A percentile compares a stretch with the other conserved stretches of the same genome.
Evolutionary conservation across 2,888 invertebrate genomes (phyloP).

Genomic region (Gastrophysa polygoni): DNA sequence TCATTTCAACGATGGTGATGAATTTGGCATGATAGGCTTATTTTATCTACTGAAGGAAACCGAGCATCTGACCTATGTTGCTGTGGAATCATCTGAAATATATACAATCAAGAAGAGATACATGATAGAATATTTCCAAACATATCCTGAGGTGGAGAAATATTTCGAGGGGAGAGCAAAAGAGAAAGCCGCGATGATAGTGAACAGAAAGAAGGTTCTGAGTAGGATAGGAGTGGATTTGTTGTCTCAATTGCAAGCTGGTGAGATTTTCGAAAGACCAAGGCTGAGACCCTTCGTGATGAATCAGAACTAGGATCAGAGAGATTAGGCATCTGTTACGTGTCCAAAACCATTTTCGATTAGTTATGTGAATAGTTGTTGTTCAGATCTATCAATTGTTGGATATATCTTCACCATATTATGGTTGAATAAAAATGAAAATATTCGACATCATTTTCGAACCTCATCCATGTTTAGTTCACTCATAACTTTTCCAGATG

Average conservation of each 20-base stretch:
- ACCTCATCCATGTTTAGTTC: too few species aligned
- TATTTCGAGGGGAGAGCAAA: not conserved
- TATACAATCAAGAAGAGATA: not conserved
- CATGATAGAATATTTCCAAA: not conserved
- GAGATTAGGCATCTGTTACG: too few species aligned
- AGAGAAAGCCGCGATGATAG: not conserved
- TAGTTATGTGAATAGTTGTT: too few species aligned
- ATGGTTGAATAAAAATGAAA: too few species aligned
- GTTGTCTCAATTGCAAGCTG: not conserved
- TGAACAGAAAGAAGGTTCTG: not conserved
- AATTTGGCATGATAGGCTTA: slow-evolving; percentile 4
- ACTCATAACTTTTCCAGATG: too few species aligned
- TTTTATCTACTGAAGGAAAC: not conserved
- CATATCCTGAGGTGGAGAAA: not conserved
- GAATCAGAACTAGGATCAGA: not conserved
- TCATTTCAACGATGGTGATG: slow-evolving; percentile 24
- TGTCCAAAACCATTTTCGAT: too few species aligned
- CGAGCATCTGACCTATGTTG: not conserved
- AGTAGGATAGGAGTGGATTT: not conserved
- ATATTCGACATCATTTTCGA: too few species aligned
- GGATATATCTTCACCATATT: too few species aligned
- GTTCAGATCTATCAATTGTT: too few species aligned
- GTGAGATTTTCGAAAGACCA: not conserved
- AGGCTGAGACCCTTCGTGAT: not conserved
- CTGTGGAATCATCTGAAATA: not conserved